Conservation (phyloP, 2,797 vertebrate genomes). For the Coracias cyanogaster region DNA sequence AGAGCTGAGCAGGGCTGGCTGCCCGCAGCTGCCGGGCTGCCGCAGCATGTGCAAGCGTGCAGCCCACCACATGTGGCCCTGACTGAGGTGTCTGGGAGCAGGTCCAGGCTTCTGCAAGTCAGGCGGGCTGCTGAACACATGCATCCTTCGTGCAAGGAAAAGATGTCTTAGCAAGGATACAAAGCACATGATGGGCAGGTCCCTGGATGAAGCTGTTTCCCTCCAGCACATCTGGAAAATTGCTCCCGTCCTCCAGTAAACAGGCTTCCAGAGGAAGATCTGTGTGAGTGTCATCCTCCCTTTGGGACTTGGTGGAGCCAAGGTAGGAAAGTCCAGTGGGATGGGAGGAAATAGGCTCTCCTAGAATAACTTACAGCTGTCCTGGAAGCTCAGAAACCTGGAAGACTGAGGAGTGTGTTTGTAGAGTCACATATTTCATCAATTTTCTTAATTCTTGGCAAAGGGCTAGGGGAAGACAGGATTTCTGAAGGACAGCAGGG, state of each 20-base stretch:
- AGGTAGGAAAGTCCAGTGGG: slow-evolving; percentile 56
- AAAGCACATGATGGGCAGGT: background rate
- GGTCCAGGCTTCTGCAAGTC: background rate
- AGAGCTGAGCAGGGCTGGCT: rapidly evolving
- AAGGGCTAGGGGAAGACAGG: background rate
- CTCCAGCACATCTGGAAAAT: slow-evolving; percentile 68
- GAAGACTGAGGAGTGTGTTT: background rate
- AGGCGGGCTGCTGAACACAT: slow-evolving; percentile 5
- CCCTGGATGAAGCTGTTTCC: slow-evolving; percentile 20
- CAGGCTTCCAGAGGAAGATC: slow-evolving; percentile 61
- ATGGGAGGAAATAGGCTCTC: slow-evolving; percentile 24
- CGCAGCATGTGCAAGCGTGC: background rate
- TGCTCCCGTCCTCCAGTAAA: slow-evolving; percentile 49
- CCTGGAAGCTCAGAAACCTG: background rate
- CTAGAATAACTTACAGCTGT: slow-evolving; percentile 55
- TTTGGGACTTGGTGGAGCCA: slow-evolving; percentile 30
- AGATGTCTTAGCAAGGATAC: background rate
- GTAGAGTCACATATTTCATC: slow-evolving; percentile 3
- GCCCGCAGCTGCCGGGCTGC: background rate
- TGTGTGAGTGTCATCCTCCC: slow-evolving; percentile 35
- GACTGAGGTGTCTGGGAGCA: slow-evolving; percentile 33
- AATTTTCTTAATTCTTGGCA: slow-evolving; percentile 9
- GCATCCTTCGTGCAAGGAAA: background rate
- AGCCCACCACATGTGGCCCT: background rate
- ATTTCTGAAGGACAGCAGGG: background rate